Evolutionary conservation across 2,888 invertebrate genomes (phyloP), one percentile per base, ranked within the genome.

Genomic region (Megamerina dolium): DNA sequence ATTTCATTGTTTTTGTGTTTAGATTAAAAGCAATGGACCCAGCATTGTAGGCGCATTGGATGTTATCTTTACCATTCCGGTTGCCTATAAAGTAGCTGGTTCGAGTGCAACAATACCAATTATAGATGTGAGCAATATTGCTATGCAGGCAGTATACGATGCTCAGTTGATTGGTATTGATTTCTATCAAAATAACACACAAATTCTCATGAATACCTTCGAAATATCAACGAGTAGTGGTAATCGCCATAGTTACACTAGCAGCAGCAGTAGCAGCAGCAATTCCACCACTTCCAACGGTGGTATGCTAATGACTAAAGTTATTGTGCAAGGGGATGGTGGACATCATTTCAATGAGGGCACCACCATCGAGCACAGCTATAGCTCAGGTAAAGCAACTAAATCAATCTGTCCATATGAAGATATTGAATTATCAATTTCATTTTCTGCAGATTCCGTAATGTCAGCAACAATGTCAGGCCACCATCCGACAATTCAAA

Each of bases 1-100:
- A 1, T 29, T 4, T 16, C 17, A 12, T 34, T 21, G 3, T 3
- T 30, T 23, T 26, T 17, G 14, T 10, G 41, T 37, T 34, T 27
- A 61, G 61, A 64, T 72, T 39, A 63, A 64, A 46, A 72, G 72
- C 43, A 64, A 64, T 38, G 72, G 72, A 1, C 72, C 72, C 21
- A 72, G 72, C 52, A 62, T 51, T 5, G 59, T 72, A n/a, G 62
- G 64, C 14, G 59, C 58, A 9, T 48, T 71, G 35, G 62, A 68
- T 29, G 49, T 72, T 1, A 54, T 57, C 4, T 63, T 71, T 18
- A 54, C 56, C 20, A 66, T 72, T 45, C 72, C 72, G 3, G 61
- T 70, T 1, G 64, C 68, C 1, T 70, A 68, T 35, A 60, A 58
- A 30, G 53, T 65, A n/a, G 43, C 59, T 3, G 62, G 61, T 26